Evolutionary conservation across 2,797 vertebrate species (phyloP).

Genomic region (Scleropages formosus): DNA sequence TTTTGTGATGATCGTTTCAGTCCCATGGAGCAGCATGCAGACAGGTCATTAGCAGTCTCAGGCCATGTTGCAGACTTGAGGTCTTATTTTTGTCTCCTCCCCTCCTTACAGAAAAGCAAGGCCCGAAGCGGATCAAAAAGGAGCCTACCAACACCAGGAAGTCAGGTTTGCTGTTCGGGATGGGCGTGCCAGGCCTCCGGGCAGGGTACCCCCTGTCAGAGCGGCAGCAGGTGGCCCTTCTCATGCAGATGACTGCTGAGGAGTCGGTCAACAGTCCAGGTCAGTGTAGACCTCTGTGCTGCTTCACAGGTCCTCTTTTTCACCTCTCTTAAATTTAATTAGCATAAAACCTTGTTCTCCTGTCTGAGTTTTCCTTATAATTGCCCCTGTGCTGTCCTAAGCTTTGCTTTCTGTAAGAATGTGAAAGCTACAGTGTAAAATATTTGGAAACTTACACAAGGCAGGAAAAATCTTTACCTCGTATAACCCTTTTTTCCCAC

Average conservation of each 20-base stretch:
- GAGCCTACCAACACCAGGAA: constrained; percentile 82
- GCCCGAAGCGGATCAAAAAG: constrained; percentile 98
- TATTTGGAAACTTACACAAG: not conserved
- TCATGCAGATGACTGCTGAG: constrained; percentile 91
- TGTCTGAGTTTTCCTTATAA: not conserved
- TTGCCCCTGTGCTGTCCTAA: no score
- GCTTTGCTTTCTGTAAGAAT: no score
- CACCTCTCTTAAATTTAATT: not conserved
- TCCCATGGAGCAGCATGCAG: not conserved
- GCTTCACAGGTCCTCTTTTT: constrained; percentile 38
- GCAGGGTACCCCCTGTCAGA: constrained; percentile 84
- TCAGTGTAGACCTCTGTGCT: constrained; percentile 61
- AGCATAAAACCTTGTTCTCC: no score
- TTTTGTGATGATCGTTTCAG: not conserved
- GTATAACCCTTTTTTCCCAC: no score
- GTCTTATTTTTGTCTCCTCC: constrained; percentile 1
- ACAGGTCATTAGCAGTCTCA: not conserved
- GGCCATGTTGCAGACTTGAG: constrained; percentile 20
- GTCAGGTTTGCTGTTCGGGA: constrained; percentile 73
- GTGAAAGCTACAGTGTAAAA: no score
- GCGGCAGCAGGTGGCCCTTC: constrained; percentile 98
- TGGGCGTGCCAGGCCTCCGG: constrained; percentile 76
- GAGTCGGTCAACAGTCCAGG: constrained; percentile 81
- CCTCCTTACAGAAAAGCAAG: constrained; percentile 87
- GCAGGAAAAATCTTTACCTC: no score